A percentile compares a stretch with the other conserved stretches of the same genome.
Evolutionary conservation across 2,797 vertebrate species (phyloP).

Genomic region (Melanotaenia nigrans): DNA sequence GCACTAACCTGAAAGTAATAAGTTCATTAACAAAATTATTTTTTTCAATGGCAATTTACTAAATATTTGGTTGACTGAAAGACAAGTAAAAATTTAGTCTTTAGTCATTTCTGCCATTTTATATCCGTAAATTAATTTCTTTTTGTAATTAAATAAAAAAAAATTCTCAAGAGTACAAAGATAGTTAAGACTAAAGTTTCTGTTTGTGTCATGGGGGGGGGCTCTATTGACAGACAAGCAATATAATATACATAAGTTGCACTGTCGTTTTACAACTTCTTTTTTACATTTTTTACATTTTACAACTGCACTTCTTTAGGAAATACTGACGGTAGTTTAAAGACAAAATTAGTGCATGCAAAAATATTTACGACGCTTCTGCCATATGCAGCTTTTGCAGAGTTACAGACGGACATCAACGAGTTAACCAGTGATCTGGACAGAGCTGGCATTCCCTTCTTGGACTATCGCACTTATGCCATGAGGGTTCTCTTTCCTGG

Average conservation of each 20-base stretch:
- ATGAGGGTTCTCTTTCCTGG: conserved; percentile 97
- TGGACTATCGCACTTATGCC: conserved; percentile 94
- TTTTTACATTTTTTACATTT: background rate
- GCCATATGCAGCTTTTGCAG: conserved; percentile 87
- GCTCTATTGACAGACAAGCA: background rate
- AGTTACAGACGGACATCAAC: conserved; percentile 97
- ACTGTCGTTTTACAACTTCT: background rate
- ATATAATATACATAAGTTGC: background rate
- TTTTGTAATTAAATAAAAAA: background rate
- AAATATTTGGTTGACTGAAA: background rate
- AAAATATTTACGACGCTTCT: background rate
- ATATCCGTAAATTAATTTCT: background rate
- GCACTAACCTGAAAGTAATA: background rate
- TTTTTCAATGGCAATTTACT: background rate
- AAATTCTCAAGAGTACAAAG: too few species aligned
- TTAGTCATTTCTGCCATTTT: background rate
- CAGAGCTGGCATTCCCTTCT: conserved; percentile 92
- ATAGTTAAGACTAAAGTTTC: background rate
- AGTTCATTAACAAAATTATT: conserved; percentile 1
- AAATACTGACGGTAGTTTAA: background rate
- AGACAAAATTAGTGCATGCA: background rate
- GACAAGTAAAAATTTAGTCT: background rate
- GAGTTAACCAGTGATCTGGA: conserved; percentile 96
- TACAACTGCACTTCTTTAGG: background rate
- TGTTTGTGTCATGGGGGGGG: background rate